These are phyloP conservation scores for Palaemon carinicauda DNA, from an alignment of 1,140 invertebrate species.

Conservation along the genomic window DNA sequence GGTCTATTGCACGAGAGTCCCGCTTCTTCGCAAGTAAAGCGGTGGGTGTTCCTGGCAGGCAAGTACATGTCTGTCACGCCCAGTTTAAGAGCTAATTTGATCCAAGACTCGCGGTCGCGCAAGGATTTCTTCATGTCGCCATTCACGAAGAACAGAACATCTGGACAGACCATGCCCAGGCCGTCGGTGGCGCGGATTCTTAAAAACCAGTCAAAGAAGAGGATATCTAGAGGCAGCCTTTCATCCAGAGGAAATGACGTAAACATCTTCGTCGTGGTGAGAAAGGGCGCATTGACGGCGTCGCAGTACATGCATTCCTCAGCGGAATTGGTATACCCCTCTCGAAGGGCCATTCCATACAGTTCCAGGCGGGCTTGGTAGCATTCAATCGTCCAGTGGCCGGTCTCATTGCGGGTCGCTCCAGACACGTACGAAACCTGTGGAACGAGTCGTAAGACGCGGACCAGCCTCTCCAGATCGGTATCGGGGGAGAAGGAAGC, in stretches of 20 bases:
- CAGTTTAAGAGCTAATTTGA: conserved; percentile 58
- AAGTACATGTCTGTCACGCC: conserved; percentile 51
- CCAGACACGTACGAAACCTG: conserved; percentile 60
- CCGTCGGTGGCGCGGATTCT: conserved; percentile 44
- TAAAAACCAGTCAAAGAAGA: conserved; percentile 63
- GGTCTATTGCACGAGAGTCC: conserved; percentile 41
- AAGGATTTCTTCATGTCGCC: conserved; percentile 7
- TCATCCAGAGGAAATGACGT: conserved; percentile 52
- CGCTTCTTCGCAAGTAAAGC: conserved; percentile 58
- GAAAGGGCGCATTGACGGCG: conserved; percentile 62
- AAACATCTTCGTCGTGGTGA: conserved; percentile 56
- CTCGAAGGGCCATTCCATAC: conserved; percentile 60
- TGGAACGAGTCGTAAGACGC: conserved; percentile 57
- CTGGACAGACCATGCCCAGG: conserved; percentile 61
- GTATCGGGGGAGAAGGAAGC: conserved; percentile 59
- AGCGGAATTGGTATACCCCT: conserved; percentile 62
- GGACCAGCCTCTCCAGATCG: conserved; percentile 61
- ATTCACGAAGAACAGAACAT: conserved; percentile 61
- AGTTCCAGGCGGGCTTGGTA: conserved; percentile 61
- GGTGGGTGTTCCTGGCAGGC: conserved; percentile 27
- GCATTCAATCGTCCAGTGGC: conserved; percentile 63
- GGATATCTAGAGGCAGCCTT: conserved; percentile 35
- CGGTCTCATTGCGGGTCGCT: conserved; percentile 60
- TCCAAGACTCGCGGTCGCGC: conserved; percentile 30
- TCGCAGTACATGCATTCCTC: conserved; percentile 64